Percentiles rank a stretch among this genome's conserved stretches.
phyloP scores from a whole-genome alignment of 2,797 vertebrate genomes.

The Sus cebifrons region DNA sequence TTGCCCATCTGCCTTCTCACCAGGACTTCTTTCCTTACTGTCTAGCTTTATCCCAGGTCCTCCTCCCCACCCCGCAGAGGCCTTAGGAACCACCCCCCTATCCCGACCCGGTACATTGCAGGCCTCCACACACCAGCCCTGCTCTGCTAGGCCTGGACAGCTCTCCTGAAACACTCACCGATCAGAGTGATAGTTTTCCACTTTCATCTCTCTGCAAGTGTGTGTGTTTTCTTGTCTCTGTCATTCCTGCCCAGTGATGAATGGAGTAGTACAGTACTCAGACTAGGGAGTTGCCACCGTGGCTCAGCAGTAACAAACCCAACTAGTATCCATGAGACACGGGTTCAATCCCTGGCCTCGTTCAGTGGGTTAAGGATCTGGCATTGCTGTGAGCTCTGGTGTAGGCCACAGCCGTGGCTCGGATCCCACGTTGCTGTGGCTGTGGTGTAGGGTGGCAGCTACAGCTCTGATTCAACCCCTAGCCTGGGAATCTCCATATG shows the following conservation, averaged over 20 bases:
- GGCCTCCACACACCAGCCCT: not conserved
- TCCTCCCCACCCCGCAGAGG: not conserved
- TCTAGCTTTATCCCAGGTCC: not conserved
- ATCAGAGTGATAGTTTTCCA: not conserved
- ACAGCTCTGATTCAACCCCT: too few relatives aligned
- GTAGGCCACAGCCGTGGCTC: too few relatives aligned
- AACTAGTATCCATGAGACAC: too few relatives aligned
- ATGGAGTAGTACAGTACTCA: not conserved
- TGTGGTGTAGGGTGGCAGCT: too few relatives aligned
- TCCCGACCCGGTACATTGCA: not conserved
- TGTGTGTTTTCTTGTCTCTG: not conserved
- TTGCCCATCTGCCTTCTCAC: rapidly evolving
- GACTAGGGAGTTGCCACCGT: too few relatives aligned
- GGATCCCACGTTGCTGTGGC: too few relatives aligned
- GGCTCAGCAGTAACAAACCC: too few relatives aligned
- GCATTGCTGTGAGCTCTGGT: too few relatives aligned
- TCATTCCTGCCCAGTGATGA: not conserved
- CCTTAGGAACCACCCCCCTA: not conserved
- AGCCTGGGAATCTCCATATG: too few relatives aligned
- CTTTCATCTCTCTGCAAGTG: not conserved
- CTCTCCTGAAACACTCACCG: not conserved
- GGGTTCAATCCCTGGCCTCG: too few relatives aligned
- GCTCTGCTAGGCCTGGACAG: not conserved
- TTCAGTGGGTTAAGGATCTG: too few relatives aligned
- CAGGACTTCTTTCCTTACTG: not conserved